phyloP scores from a whole-genome alignment of 53 echinoderm and acorn worm species.

The Apostichopus leukothele region DNA sequence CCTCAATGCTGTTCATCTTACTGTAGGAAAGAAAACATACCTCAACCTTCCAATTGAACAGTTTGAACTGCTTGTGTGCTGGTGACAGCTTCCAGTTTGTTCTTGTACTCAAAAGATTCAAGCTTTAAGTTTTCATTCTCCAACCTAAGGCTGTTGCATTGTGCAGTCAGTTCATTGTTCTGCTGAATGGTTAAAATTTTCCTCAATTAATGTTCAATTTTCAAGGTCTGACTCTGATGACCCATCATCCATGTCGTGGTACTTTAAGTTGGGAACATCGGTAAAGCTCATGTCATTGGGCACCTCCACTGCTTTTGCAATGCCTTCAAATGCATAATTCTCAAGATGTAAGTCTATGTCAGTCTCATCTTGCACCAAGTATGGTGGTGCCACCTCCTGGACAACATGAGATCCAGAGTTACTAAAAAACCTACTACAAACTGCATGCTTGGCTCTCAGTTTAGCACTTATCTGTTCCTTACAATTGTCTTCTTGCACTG shows the following conservation, averaged over 20 bases:
- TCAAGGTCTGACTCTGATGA: background rate
- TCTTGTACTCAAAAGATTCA: background rate
- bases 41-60: no score
- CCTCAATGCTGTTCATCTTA: no score
- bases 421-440: background rate
- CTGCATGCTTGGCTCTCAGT: background rate
- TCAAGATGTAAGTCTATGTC: background rate
- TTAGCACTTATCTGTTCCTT: no score
- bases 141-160: background rate
- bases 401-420: background rate
- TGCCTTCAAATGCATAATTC: background rate
- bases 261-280: background rate
- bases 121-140: conserved; percentile 9
- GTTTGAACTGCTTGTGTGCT: no score
- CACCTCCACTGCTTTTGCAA: conserved; percentile 8
- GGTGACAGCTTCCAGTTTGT: no score
- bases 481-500: no score
- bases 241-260: background rate
- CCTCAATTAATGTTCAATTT: background rate
- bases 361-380: background rate
- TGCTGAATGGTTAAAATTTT: background rate
- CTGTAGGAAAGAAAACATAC: no score
- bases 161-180: conserved; percentile 14
- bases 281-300: background rate
- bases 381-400: background rate